Evolutionary conservation across 37 sponge, comb jelly and placozoan genomes (phyloP).

Genomic region (Spongilla lacustris): DNA sequence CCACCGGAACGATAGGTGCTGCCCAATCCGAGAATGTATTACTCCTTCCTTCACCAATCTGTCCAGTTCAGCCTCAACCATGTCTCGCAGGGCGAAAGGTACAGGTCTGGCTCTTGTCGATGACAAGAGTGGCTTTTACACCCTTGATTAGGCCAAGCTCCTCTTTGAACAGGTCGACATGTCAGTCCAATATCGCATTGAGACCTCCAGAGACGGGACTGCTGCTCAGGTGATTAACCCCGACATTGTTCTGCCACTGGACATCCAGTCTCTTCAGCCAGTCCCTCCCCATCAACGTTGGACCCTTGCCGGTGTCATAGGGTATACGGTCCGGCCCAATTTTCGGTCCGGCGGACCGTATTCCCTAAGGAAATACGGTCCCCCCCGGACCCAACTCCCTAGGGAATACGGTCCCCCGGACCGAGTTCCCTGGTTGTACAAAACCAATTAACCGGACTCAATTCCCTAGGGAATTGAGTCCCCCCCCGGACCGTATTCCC

Average conservation of each 20-base stretch:
- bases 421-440: no score
- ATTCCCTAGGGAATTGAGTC: no score
- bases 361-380: no score
- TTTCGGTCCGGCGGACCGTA: no score
- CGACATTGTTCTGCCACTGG: not conserved
- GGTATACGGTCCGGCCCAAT: no score
- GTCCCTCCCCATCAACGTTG: constrained; percentile 49
- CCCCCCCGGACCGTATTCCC: no score
- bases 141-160: not conserved
- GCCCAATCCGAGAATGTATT: not conserved
- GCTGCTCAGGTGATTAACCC: not conserved
- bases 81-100: not conserved
- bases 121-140: not conserved
- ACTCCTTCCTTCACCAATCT: no score
- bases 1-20: not conserved
- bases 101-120: not conserved
- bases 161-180: not conserved
- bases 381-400: no score
- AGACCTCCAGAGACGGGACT: not conserved
- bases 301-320: constrained; percentile 35
- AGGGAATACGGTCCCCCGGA: no score
- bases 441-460: no score
- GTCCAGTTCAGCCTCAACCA: no score
- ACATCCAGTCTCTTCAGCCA: constrained; percentile 18
- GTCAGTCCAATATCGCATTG: not conserved